Evolutionary conservation across 2,113 vertebrate species (phyloP), one percentile per base, ranked within the genome.

Genomic region (Pipra filicauda): DNA sequence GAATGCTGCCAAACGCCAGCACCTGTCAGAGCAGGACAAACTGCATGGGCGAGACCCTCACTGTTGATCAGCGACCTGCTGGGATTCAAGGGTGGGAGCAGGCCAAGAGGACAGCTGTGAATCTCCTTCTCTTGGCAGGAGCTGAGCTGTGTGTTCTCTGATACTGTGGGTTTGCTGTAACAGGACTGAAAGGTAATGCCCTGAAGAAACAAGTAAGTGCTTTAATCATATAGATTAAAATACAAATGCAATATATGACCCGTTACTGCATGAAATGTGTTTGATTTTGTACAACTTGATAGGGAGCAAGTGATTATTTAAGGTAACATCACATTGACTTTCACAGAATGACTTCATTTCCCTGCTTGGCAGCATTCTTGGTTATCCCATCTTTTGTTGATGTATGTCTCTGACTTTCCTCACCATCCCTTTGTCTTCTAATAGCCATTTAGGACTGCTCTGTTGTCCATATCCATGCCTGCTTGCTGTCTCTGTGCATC

Each of bases 21-120:
- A 64, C 72, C 88, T 86, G 91, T 77, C 94, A 88, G 88, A 86
- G 85, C 75, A 92, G 79, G 66, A 80, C 79, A 83, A 91, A 66
- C 54, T n/a, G 46, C 70, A 57, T 0, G 15, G 44, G 54, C 8
- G 0, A 14, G 71, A 22, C 55, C 75, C 54, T 51, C 0, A 1
- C 51, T 90, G 83, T 46, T 58, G 71, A 73, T 66, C 49, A 71
- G n/a, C 6, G 12, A 64, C 46, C 7, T 49, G 69, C 20, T 92
- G 86, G 55, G 72, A 92, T 92, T 93, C 64, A 64, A 75, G 59
- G 75, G 3, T 58, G 12, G 21, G 43, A 51, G 33, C 51, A 77
- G 39, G 79, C 91, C 69, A 71, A 71, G 75, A 77, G 76, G 79
- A 84, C 83, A 92, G 79, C 79, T 93, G 55, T 71, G 80, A 77